Evolutionary conservation across 2,113 vertebrate genomes (phyloP).

Genomic region (Paradoxurus hermaphroditus): DNA sequence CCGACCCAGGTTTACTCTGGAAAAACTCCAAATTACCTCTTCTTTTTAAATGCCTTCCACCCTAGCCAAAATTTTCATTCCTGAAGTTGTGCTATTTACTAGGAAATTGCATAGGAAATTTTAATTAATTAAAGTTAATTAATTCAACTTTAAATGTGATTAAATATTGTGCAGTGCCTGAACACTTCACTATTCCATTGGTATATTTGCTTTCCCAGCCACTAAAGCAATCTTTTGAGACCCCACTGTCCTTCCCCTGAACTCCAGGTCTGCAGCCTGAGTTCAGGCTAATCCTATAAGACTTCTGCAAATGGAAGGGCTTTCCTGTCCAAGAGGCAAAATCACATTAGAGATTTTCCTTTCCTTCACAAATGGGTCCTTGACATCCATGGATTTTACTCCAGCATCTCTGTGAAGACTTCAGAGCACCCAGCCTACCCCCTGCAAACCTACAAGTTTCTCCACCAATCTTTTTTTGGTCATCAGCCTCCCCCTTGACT

Average conservation of each 20-base stretch:
- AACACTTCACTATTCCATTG: neutral
- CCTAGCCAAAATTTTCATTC: neutral
- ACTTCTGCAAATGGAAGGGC: neutral
- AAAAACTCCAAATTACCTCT: neutral
- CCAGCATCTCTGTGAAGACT: neutral
- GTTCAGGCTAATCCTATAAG: neutral
- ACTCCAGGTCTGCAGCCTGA: neutral
- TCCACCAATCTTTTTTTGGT: neutral
- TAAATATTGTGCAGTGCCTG: neutral
- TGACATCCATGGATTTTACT: neutral
- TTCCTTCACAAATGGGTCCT: neutral
- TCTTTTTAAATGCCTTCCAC: conserved; percentile 3
- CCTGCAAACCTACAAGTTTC: neutral
- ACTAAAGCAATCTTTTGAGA: neutral
- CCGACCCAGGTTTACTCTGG: neutral
- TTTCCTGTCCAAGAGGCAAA: neutral
- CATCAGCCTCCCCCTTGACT: neutral
- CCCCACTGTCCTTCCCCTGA: neutral
- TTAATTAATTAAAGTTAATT: neutral
- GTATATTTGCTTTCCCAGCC: neutral
- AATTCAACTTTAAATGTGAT: neutral
- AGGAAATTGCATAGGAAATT: neutral
- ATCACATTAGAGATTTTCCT: neutral
- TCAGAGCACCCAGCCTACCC: neutral
- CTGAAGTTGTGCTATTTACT: neutral